These are phyloP conservation scores for Busseola fusca DNA, from an alignment of 2,888 invertebrate genomes.

Conservation along the genomic window DNA sequence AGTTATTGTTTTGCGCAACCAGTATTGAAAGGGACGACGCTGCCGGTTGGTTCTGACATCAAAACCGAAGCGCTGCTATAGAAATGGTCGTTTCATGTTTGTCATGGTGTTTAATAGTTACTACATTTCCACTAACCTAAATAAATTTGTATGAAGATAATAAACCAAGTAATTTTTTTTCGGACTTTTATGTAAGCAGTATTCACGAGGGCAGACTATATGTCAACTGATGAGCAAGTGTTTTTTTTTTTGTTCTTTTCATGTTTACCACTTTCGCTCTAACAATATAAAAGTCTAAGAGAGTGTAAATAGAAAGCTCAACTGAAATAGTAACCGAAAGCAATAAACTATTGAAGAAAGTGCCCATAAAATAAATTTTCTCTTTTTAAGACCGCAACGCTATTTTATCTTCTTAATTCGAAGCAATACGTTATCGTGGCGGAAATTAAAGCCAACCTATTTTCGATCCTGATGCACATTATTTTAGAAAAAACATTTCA, in stretches of 20 bases:
- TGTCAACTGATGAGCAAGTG: background rate
- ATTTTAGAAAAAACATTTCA: constrained; percentile 58
- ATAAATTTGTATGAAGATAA: constrained; percentile 49
- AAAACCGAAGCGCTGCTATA: constrained; percentile 52
- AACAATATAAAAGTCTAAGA: constrained; percentile 34
- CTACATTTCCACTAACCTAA: constrained; percentile 53
- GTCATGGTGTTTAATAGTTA: constrained; percentile 34
- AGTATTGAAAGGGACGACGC: constrained; percentile 47
- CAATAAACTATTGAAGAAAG: constrained; percentile 57
- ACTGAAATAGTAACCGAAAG: constrained; percentile 44
- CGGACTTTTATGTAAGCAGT: constrained; percentile 22
- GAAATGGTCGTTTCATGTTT: constrained; percentile 49
- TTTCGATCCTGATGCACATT: constrained; percentile 56
- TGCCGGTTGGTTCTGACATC: constrained; percentile 54
- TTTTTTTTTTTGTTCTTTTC: constrained; percentile 10
- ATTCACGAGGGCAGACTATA: constrained; percentile 7
- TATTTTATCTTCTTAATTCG: constrained; percentile 56
- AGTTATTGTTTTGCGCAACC: constrained; percentile 54
- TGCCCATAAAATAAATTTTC: constrained; percentile 57
- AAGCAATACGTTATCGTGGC: constrained; percentile 48
- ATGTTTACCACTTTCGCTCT: constrained; percentile 11
- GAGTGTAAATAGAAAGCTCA: constrained; percentile 49
- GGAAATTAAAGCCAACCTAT: constrained; percentile 50
- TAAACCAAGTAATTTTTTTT: constrained; percentile 30
- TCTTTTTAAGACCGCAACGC: constrained; percentile 44